Base-by-base conservation (phyloP, 2,797 vertebrate genomes). In the Spondyliosoma cantharus region DNA sequence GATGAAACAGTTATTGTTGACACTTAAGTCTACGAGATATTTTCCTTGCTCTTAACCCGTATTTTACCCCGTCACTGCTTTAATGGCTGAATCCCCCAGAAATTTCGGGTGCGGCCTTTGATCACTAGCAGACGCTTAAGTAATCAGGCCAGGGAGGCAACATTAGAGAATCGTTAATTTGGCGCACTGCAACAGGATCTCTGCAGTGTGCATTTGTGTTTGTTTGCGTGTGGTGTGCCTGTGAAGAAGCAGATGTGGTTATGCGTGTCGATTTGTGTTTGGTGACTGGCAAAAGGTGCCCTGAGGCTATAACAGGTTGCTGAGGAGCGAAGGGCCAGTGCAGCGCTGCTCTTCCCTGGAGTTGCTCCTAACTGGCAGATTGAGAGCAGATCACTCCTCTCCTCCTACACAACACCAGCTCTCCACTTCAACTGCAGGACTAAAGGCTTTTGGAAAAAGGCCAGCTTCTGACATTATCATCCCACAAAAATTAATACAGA, bases 291-390 rank as follows among this genome's bases (percentile, higher is more conserved):
- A 79, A 81, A 29, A 82, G 76, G 61, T 58, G 76, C 73, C 92
- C 87, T 52, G 68, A 68, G 90, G 93, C 91, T 73, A 80, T 57
- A 93, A 92, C 92, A 94, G 93, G 93, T 93, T 92, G 89, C 85
- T 61, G 46, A 76, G 66, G 75, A 89, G 83, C 56, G 50, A 67
- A 76, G 74, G 71, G 78, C 82, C 75, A 62, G 71, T 42, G 43
- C 80, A 64, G 76, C 58, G 8, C 87, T 66, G 85, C 76, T 90
- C 90, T 78, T 87, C 86, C 81, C 87, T 72, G 49, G 80, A 91
- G 85, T 83, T 87, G 54, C 80, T 90, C 83, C 82, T 87, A 65
- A 86, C 84, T 65, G 87, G 88, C 91, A 91, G 87, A 89, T 78
- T 79, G 80, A 83, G 86, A 91, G 83, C 84, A 90, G 82, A 90